Evolutionary conservation across 2,888 invertebrate genomes (phyloP).

Genomic region (Drosophila histrio): DNA sequence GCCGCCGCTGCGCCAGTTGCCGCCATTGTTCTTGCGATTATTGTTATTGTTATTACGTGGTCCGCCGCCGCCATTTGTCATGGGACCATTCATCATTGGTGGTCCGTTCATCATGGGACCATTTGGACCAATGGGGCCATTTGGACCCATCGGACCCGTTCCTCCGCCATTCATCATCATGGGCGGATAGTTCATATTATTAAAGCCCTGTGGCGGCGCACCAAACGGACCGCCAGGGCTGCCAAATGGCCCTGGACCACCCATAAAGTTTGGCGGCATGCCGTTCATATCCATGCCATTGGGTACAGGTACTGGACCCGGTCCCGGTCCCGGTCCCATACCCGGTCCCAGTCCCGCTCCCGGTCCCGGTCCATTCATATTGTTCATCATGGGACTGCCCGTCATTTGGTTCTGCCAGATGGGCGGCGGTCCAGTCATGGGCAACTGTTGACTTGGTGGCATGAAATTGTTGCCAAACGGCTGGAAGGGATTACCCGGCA

Average conservation of each 20-base stretch:
- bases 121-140: constrained; percentile 59
- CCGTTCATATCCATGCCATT: constrained; percentile 57
- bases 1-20: constrained; percentile 83
- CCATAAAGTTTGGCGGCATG: constrained; percentile 61
- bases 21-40: constrained; percentile 72
- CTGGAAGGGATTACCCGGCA: constrained; percentile 73
- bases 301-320: constrained; percentile 27
- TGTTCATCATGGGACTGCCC: constrained; percentile 67
- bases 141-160: constrained; percentile 38
- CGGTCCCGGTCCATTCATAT: constrained; percentile 46
- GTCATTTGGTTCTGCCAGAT: constrained; percentile 66
- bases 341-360: not conserved
- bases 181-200: constrained; percentile 69
- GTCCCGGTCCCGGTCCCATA: constrained; percentile 16
- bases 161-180: constrained; percentile 70
- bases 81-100: constrained; percentile 59
- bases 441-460: constrained; percentile 40
- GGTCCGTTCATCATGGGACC: constrained; percentile 60
- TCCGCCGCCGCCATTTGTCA: constrained; percentile 74
- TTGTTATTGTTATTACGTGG: constrained; percentile 74
- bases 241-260: constrained; percentile 58
- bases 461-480: constrained; percentile 68
- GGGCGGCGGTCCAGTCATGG: constrained; percentile 55
- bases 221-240: constrained; percentile 62
- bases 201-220: constrained; percentile 45